phyloP scores from a whole-genome alignment of 2,113 vertebrate genomes.

The Passerina amoena region DNA sequence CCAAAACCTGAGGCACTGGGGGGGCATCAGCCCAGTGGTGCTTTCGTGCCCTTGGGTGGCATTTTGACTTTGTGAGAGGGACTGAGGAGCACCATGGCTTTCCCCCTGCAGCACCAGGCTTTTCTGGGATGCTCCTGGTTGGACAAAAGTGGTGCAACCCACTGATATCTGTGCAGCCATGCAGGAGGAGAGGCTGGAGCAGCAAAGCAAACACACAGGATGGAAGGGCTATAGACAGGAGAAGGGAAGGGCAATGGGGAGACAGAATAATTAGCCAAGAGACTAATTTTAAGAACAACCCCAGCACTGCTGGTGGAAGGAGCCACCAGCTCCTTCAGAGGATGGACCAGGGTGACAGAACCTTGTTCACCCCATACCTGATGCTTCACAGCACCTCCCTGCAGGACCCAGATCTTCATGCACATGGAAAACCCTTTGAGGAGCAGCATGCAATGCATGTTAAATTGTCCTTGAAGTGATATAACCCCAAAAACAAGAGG shows the following conservation, averaged over 20 bases:
- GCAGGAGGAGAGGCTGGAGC: not conserved
- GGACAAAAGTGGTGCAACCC: not conserved
- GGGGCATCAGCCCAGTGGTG: not conserved
- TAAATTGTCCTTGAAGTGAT: not conserved
- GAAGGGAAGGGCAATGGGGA: not conserved
- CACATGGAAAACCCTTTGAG: not conserved
- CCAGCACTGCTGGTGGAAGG: not conserved
- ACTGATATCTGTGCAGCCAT: fast-evolving
- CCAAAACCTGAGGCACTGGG: not conserved
- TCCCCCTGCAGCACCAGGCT: not conserved
- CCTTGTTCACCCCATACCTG: not conserved
- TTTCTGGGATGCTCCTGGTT: not conserved
- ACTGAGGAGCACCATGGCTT: not conserved
- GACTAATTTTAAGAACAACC: not conserved
- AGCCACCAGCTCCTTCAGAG: not conserved
- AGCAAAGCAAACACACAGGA: not conserved
- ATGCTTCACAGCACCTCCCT: not conserved
- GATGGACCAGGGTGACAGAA: not conserved
- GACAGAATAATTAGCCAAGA: not conserved
- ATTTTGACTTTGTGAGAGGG: not conserved
- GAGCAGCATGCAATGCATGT: not conserved
- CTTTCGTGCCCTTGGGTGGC: not conserved
- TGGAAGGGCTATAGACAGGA: not conserved
- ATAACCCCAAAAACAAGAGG: not conserved
- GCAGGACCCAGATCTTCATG: not conserved